Evolutionary conservation across 2,888 invertebrate species (phyloP).

Genomic region (Drosophila algonquin): DNA sequence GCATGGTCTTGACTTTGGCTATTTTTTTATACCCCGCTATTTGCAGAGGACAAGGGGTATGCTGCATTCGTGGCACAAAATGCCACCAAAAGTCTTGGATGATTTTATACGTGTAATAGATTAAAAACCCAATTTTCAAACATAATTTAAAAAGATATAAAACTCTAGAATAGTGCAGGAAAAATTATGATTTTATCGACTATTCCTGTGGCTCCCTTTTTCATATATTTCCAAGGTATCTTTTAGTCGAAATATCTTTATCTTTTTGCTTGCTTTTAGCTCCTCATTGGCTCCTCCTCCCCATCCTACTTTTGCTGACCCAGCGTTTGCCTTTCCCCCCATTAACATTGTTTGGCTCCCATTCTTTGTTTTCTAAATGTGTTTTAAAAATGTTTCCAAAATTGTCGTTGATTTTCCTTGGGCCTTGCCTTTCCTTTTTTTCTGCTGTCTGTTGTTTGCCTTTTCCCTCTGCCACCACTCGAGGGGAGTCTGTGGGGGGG

Average conservation of each 20-base stretch:
- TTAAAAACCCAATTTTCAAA: too few species aligned
- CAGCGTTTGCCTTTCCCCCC: slow-evolving; percentile 60
- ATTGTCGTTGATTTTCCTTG: slow-evolving; percentile 62
- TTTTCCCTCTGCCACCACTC: slow-evolving; percentile 5
- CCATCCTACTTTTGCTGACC: slow-evolving; percentile 61
- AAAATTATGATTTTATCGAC: neutral
- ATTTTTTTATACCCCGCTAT: slow-evolving; percentile 4
- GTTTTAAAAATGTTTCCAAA: slow-evolving; percentile 74
- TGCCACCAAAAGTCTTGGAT: neutral
- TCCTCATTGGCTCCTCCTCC: neutral
- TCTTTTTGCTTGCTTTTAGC: neutral
- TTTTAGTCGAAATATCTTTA: neutral
- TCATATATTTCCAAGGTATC: neutral
- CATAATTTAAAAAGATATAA: too few species aligned
- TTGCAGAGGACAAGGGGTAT: neutral
- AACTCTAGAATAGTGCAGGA: neutral
- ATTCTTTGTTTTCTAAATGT: slow-evolving; percentile 68
- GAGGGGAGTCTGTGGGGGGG: neutral
- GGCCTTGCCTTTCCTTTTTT: slow-evolving; percentile 1
- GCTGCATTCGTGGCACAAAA: neutral
- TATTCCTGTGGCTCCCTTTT: neutral
- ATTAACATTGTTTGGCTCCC: slow-evolving; percentile 56
- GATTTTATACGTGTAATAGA: neutral
- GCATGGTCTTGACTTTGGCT: slow-evolving; percentile 37
- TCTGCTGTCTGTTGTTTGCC: slow-evolving; percentile 5